Conservation (phyloP, 2,888 invertebrate species). For the Bombylius major region DNA sequence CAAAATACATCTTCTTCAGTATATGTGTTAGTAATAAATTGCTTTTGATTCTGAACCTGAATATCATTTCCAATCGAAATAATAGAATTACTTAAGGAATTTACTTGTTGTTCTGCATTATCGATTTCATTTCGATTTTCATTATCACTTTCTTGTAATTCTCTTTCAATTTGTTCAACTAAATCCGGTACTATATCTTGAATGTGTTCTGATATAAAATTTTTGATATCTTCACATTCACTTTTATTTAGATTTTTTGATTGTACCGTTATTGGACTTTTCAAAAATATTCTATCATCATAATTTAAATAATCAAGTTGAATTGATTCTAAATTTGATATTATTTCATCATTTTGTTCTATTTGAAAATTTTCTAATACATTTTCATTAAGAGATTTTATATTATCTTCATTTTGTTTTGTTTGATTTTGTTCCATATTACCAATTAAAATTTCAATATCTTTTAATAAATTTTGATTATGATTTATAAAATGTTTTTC, state of each 20-base stretch:
- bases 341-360: background rate
- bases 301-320: constrained; percentile 17
- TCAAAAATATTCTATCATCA: constrained; percentile 28
- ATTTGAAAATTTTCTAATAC: constrained; percentile 25
- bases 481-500: constrained; percentile 2
- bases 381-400: constrained; percentile 28
- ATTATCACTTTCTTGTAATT: constrained; percentile 21
- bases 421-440: constrained; percentile 36
- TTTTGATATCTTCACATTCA: constrained; percentile 27
- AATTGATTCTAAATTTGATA: constrained; percentile 8
- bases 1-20: no score
- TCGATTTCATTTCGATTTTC: background rate
- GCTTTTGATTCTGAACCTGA: no score
- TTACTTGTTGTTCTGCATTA: background rate
- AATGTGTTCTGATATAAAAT: constrained; percentile 36
- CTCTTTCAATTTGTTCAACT: constrained; percentile 34
- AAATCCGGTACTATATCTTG: constrained; percentile 36
- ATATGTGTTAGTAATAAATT: no score
- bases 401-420: constrained; percentile 29
- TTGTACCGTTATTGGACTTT: constrained; percentile 29
- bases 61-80: no score
- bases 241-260: constrained; percentile 10
- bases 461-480: constrained; percentile 29
- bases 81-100: no score
- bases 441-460: constrained; percentile 36